Conservation (phyloP, 2,888 invertebrate species). For the Cantharis rustica region DNA sequence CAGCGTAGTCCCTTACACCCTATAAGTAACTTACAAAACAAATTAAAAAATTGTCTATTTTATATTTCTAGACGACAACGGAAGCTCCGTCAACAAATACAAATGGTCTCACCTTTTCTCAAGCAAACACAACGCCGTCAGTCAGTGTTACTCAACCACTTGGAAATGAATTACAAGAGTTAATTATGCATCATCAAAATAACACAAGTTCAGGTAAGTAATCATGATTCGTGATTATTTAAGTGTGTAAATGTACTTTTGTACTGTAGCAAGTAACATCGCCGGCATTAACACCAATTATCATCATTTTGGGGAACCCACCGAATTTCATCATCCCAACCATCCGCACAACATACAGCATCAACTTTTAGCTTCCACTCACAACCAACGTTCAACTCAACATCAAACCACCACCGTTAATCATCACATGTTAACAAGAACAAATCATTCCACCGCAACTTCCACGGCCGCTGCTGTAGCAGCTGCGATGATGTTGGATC, state of each 20-base stretch:
- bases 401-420: conserved; percentile 51
- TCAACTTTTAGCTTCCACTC: conserved; percentile 49
- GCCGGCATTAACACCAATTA: conserved; percentile 50
- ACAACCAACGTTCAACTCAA: conserved; percentile 48
- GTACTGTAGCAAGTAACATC: conserved; percentile 39
- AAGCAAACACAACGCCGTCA: conserved; percentile 45
- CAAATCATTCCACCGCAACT: conserved; percentile 52
- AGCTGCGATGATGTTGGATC: conserved; percentile 59
- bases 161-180: conserved; percentile 53
- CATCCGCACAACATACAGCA: conserved; percentile 54
- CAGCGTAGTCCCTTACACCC: too few relatives aligned
- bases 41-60: neutral
- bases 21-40: too few relatives aligned
- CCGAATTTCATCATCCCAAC: conserved; percentile 53
- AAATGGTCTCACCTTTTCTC: conserved; percentile 49
- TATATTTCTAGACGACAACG: conserved; percentile 40
- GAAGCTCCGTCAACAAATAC: conserved; percentile 45
- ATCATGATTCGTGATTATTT: neutral
- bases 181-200: conserved; percentile 56
- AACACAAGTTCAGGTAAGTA: conserved; percentile 44
- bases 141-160: conserved; percentile 47
- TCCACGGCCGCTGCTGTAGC: conserved; percentile 57
- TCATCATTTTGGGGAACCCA: conserved; percentile 53
- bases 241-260: neutral
- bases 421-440: conserved; percentile 52